Percentiles rank a stretch among this genome's conserved stretches.
phyloP scores from a whole-genome alignment of 2,113 vertebrate species.

The Rhombomys opimus region DNA sequence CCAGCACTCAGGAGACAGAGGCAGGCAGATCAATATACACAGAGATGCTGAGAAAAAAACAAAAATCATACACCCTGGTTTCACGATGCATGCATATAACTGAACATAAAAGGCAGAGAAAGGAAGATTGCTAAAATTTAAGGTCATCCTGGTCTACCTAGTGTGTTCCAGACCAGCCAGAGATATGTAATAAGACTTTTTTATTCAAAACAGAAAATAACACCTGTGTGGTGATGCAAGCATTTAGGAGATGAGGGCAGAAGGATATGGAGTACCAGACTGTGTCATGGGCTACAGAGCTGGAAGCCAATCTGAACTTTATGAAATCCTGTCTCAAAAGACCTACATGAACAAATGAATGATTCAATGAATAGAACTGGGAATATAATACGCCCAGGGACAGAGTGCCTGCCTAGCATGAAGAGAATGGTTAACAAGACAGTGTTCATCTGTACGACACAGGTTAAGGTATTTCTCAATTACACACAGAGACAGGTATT shows the following conservation, averaged over 20 bases:
- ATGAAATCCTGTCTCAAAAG: not conserved
- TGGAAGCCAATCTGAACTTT: not conserved
- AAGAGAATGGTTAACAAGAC: not conserved
- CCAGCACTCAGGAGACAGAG: not conserved
- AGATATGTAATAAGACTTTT: not conserved
- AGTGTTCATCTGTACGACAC: not conserved
- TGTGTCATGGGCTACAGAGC: not conserved
- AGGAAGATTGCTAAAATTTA: too few species aligned
- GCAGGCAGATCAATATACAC: not conserved
- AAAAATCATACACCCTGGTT: not conserved
- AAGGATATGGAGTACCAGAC: not conserved
- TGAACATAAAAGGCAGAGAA: not conserved
- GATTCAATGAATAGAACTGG: not conserved
- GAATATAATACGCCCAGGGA: not conserved
- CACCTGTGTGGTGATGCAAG: not conserved
- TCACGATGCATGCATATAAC: too few species aligned
- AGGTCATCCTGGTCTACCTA: not conserved
- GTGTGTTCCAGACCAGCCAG: not conserved
- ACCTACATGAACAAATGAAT: not conserved
- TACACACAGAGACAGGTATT: not conserved
- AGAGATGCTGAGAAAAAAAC: not conserved
- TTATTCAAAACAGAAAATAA: not conserved
- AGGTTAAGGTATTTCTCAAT: not conserved
- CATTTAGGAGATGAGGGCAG: not conserved
- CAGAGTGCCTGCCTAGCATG: not conserved